Evolutionary conservation across 2,113 vertebrate genomes (phyloP).

Genomic region (Leptobrachium leishanense): DNA sequence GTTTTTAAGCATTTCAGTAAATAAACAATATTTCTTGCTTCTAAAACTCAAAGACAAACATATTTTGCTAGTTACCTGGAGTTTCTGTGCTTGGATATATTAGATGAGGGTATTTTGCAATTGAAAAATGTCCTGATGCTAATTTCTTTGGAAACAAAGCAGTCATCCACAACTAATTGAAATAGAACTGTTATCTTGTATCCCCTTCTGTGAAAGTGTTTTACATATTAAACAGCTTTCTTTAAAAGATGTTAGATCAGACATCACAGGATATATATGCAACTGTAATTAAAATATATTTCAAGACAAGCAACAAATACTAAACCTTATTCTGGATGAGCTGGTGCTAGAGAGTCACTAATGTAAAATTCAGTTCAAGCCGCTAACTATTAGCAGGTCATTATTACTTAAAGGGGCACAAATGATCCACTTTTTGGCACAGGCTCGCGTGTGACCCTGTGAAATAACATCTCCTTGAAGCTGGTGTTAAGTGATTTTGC

Average conservation of each 20-base stretch:
- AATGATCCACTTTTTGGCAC: too few species aligned
- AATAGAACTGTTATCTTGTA: constrained; percentile 48
- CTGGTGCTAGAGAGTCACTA: too few species aligned
- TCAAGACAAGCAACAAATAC: neutral
- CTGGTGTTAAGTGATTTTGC: too few species aligned
- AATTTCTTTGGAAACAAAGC: constrained; percentile 45
- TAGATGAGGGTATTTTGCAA: constrained; percentile 43
- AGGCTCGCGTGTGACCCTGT: too few species aligned
- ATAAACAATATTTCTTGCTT: constrained; percentile 3
- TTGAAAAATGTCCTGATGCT: constrained; percentile 49
- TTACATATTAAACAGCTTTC: constrained; percentile 41
- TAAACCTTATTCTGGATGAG: too few species aligned
- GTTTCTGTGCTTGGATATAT: constrained; percentile 23
- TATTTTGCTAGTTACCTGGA: constrained; percentile 15
- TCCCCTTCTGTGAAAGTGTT: constrained; percentile 43
- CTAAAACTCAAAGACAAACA: constrained; percentile 15
- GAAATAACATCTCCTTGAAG: too few species aligned
- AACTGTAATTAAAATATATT: constrained; percentile 22
- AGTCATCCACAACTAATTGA: constrained; percentile 50
- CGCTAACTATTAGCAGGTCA: too few species aligned
- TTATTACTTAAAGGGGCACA: too few species aligned
- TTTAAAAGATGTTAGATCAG: constrained; percentile 9
- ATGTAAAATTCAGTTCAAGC: too few species aligned
- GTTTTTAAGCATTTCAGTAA: neutral
- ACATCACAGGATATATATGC: neutral